These are phyloP conservation scores for Dasysyrphus tricinctus DNA, from an alignment of 2,888 invertebrate genomes.

Conservation along the genomic window DNA sequence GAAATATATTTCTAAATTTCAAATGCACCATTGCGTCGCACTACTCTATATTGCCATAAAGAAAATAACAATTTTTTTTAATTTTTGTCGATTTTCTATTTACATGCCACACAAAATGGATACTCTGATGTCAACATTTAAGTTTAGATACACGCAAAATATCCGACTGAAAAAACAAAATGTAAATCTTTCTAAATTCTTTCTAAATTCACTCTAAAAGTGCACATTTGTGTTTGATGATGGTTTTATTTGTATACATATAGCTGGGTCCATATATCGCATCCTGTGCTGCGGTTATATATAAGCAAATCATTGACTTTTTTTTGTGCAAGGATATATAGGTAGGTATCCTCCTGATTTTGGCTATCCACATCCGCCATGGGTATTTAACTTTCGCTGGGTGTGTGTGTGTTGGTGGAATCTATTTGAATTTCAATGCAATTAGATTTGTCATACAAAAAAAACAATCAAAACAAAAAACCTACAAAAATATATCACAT, in stretches of 20 bases:
- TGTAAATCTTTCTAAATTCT: slow-evolving; percentile 17
- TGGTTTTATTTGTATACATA: slow-evolving; percentile 12
- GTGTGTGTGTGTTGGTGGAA: slow-evolving; percentile 13
- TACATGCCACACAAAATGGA: background rate
- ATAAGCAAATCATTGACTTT: slow-evolving; percentile 40
- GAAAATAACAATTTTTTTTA: background rate
- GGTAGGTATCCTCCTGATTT: slow-evolving; percentile 44
- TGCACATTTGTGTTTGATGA: slow-evolving; percentile 44
- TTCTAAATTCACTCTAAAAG: slow-evolving; percentile 44
- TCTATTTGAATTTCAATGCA: slow-evolving; percentile 68
- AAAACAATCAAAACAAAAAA: too few species aligned
- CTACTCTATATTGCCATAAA: background rate
- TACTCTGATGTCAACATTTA: background rate
- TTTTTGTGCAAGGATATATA: slow-evolving; percentile 17
- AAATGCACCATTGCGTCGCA: background rate
- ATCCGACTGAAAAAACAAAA: slow-evolving; percentile 25
- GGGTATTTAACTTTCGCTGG: slow-evolving; percentile 60
- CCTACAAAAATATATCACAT: background rate
- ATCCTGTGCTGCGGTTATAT: slow-evolving; percentile 51
- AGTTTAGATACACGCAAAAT: slow-evolving; percentile 3
- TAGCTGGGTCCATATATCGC: background rate
- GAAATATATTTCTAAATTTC: too few species aligned
- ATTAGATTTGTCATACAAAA: slow-evolving; percentile 50
- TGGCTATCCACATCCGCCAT: slow-evolving; percentile 54
- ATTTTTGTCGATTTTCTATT: background rate